Evolutionary conservation across 2,888 invertebrate genomes (phyloP), one percentile per base, ranked within the genome.

Genomic region (Sesia apiformis): DNA sequence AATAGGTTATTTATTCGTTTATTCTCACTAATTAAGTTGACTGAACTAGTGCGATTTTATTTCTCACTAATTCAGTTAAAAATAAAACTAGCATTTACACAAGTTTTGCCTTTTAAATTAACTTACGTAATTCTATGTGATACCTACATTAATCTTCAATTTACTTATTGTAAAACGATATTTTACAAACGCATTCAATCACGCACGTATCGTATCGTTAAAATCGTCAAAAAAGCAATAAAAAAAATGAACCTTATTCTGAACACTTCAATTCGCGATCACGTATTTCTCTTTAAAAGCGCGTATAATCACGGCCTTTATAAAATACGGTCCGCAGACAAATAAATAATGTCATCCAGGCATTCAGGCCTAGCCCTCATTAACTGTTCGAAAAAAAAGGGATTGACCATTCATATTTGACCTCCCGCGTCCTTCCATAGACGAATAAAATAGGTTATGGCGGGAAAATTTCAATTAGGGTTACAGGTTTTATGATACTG

Each of bases 321-420:
- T 58, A 60, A 71, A 72, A 66, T 72, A 62, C 67, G 63, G 66
- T 64, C 63, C 65, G 66, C 67, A 67, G 66, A 84, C 84, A 84
- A 81, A 84, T 84, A 83, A 83, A 83, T 84, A 81, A 81, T 81
- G 80, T 80, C 81, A 78, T 81, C 81, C 74, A 66, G 60, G 65
- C 81, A 78, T 81, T 81, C 74, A 66, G 60, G 65, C 67, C 73
- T 66, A 71, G 71, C 65, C 66, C 69, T 70, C 69, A 70, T 71
- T 63, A 73, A 69, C 64, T 59, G 55, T 59, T 60, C 55, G 62
- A 64, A 61, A 64, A 58, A 58, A 58, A 55, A 56, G 55, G 57
- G 40, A 4, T 5, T 3, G 39, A 3, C 55, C 70, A 69, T 56
- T 58, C 49, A 61, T 59, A 53, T 40, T 43, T 61, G 66, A 70